Evolutionary conservation across 2,113 vertebrate genomes (phyloP), one percentile per base, ranked within the genome.

Genomic region (Phaetusa simplex): DNA sequence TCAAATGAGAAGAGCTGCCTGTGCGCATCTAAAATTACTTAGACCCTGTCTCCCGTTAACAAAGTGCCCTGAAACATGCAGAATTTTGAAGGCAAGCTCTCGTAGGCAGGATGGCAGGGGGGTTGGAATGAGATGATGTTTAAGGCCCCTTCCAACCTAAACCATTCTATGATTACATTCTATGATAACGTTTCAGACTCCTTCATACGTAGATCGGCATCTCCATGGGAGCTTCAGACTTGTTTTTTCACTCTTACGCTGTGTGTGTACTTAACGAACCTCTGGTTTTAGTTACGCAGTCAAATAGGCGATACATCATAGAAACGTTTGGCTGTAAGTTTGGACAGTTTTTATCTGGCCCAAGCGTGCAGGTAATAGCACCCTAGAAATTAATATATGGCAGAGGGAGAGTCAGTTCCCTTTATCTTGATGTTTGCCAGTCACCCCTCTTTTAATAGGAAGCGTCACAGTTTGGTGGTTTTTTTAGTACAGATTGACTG

Each of bases 151-250:
- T 62, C 61, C n/a, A 26, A 12, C 36, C 59, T 38, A 38, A 38
- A 18, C 59, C 23, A 5, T 27, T 36, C 59, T 8, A 10, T 26
- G 24, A 38, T 26, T 27, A 16, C 58, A 11, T 40, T 27, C 11
- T 16, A 11, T 18, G 23, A 12, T 27, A 2, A 2, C 2, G 5
- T 24, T 5, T 6, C 36, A 3, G 80, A 45, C 34, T 16, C 12
- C 15, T 1, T 3, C 1, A 0, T 7, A 1, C 30, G 19, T 36
- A 2, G 7, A 5, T 4, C 0, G 1, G 5, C 10, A 4, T 22
- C 47, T 50, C 12, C 3, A 0, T 3, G 12, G 2, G 2, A 36
- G 27, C 22, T 3, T 4, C 18, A 4, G 9, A 2, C 42, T 0
- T 38, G 15, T 0, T 16, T 56, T 38, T 17, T 43, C 65, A 8